Evolutionary conservation across 2,113 vertebrate species (phyloP).

Genomic region (Trematocara nigrifrons): DNA sequence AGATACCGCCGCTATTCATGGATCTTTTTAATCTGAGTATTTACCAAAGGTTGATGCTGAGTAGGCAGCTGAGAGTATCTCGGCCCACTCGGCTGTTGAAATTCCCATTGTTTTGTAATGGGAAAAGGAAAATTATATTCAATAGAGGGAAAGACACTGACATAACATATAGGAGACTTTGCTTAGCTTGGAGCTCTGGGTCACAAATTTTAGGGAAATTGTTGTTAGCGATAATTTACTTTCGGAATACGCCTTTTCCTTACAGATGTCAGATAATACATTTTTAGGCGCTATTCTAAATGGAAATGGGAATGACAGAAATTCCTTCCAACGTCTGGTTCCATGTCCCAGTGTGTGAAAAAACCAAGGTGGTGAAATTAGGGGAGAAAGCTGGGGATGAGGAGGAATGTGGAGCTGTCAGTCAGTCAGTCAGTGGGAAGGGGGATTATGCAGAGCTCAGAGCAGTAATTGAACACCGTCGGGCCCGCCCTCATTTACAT

Average conservation of each 20-base stretch:
- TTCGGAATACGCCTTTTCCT: not conserved
- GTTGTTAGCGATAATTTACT: not conserved
- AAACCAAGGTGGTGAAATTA: slow-evolving; percentile 51
- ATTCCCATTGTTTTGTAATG: slow-evolving; percentile 32
- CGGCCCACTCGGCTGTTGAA: slow-evolving; percentile 50
- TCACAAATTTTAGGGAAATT: not conserved
- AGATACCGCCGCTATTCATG: slow-evolving; percentile 51
- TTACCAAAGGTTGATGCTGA: slow-evolving; percentile 61
- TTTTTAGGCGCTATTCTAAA: slow-evolving; percentile 18
- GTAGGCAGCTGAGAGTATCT: slow-evolving; percentile 50
- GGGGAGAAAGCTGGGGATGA: slow-evolving; percentile 50
- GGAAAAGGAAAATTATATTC: slow-evolving; percentile 9
- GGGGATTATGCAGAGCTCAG: slow-evolving; percentile 80
- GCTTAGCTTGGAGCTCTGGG: slow-evolving; percentile 12
- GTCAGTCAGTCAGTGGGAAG: slow-evolving; percentile 77
- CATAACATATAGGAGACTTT: not conserved
- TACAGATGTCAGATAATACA: slow-evolving; percentile 4
- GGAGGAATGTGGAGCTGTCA: slow-evolving; percentile 85
- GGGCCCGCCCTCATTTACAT: slow-evolving; percentile 96
- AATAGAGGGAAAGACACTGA: not conserved
- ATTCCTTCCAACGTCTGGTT: slow-evolving; percentile 49
- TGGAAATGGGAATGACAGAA: slow-evolving; percentile 39
- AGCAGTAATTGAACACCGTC: slow-evolving; percentile 88
- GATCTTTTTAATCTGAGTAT: slow-evolving; percentile 65
- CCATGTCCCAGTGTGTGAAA: slow-evolving; percentile 54